A percentile compares a stretch with the other conserved stretches of the same genome.
These are phyloP conservation scores for Spinus olivaceus DNA, from an alignment of 2,797 vertebrate genomes.

Conservation along the genomic window DNA sequence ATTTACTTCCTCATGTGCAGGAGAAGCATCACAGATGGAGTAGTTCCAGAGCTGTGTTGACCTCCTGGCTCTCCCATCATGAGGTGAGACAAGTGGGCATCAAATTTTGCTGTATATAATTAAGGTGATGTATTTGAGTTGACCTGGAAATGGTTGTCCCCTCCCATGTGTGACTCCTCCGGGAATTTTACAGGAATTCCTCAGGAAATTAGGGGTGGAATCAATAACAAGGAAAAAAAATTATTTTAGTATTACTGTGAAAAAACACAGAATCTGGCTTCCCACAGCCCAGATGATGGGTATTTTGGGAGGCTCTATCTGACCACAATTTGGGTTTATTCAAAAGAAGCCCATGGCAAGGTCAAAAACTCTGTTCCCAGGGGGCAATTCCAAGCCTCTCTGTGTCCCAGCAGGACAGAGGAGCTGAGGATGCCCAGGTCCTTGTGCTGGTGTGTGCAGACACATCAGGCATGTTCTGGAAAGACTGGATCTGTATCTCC, in stretches of 20 bases:
- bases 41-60: rapidly evolving
- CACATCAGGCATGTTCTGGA: rapidly evolving
- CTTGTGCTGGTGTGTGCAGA: not conserved
- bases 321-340: not conserved
- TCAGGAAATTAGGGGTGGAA: not conserved
- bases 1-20: not conserved
- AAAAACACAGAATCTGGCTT: not conserved
- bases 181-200: not conserved
- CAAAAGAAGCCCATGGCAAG: not conserved
- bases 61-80: rapidly evolving
- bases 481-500: not conserved
- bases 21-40: not conserved
- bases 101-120: not conserved
- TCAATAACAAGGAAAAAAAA: rapidly evolving
- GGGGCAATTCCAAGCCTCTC: not conserved
- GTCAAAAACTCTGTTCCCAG: rapidly evolving
- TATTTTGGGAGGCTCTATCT: not conserved
- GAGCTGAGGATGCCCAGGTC: not conserved
- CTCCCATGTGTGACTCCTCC: not conserved
- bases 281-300: not conserved
- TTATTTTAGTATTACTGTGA: not conserved
- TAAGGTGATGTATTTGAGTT: not conserved
- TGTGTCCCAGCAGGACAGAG: not conserved
- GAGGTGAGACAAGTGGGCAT: not conserved
- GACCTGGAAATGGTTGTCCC: not conserved